A percentile compares a stretch with the other conserved stretches of the same genome.
Evolutionary conservation across 2,888 invertebrate species (phyloP).

Genomic region (Aleiodes leptofemur): DNA sequence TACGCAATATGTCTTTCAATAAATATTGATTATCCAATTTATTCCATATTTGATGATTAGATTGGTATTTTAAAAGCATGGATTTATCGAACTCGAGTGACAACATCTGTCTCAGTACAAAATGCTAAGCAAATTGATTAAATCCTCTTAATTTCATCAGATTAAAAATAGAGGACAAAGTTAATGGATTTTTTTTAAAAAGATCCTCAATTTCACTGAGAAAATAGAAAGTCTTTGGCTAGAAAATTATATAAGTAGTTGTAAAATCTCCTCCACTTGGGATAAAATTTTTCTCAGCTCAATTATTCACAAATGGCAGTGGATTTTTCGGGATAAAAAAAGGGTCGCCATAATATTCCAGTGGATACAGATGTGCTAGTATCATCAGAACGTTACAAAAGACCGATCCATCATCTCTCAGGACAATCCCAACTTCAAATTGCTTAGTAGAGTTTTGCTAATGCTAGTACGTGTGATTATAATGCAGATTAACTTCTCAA

Average conservation of each 20-base stretch:
- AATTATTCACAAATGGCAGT: slow-evolving; percentile 71
- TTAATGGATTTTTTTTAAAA: no score
- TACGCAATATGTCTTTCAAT: slow-evolving; percentile 49
- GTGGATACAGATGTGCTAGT: slow-evolving; percentile 71
- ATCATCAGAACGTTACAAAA: slow-evolving; percentile 72
- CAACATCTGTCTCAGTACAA: slow-evolving; percentile 65
- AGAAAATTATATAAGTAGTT: no score
- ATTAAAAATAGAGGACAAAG: neutral
- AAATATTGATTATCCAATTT: slow-evolving; percentile 67
- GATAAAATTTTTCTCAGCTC: slow-evolving; percentile 64
- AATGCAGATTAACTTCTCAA: slow-evolving; percentile 67
- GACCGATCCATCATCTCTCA: slow-evolving; percentile 73
- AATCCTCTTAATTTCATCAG: neutral
- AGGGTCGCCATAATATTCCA: slow-evolving; percentile 54
- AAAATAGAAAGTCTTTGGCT: no score
- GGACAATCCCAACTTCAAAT: slow-evolving; percentile 70
- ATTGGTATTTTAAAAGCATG: slow-evolving; percentile 69
- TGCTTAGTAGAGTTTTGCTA: slow-evolving; percentile 51
- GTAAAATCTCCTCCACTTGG: neutral
- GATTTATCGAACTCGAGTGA: slow-evolving; percentile 68
- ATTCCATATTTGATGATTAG: slow-evolving; percentile 72
- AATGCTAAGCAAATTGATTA: slow-evolving; percentile 42
- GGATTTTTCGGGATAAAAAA: slow-evolving; percentile 59
- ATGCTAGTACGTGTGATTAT: slow-evolving; percentile 65
- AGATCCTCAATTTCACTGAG: no score